Base-by-base conservation (phyloP, 2,113 vertebrate genomes). In the Oenanthe oenanthe region DNA sequence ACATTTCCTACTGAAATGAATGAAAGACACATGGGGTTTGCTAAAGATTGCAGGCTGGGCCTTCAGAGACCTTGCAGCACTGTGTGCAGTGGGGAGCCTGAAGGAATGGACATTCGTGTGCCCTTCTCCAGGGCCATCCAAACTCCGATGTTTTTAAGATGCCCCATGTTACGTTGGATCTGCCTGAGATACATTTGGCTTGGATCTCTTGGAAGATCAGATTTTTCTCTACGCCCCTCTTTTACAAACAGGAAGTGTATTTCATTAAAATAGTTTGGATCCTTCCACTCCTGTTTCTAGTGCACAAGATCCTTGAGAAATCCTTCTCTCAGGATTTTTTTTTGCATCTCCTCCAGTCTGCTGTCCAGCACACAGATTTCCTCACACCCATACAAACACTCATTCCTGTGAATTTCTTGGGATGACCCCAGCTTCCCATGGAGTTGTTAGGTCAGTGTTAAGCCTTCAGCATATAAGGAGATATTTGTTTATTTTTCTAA, bases 11-110 rank as follows among this genome's bases (percentile, higher is more conserved):
- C 77, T 82, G 95, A 96, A 97, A 93, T 96, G 89, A 95, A 96
- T 96, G 95, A 72, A 86, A 92, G 71, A 77, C 95, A 93, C 96
- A 89, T 88, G 96, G 93, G 96, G 92, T 90, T 95, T 97, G 94
- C 88, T 87, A 31, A 94, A 83, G 62, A 92, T 92, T 89, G 87
- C 93, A 92, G 62, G 50, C 87, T 88, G 85, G 80, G 95, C 67
- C 95, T 94, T 87, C 87, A 78, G 95, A 97, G 95, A 97, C 91
- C 58, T 93, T 60, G 54, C 85, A 94, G 91, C 65, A 2, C 65
- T 7, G 34, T n/a, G 50, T 40, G 70, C n/a, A 12, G 7, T 10
- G 73, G 89, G 43, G 63, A 91, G 38, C 38, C 63, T 58, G 53
- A 19, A 62, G 56, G 60, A 83, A 71, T 17, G 92, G 92, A 50